phyloP scores from a whole-genome alignment of 1,140 invertebrate species.

The Cardiocondyla obscurior region DNA sequence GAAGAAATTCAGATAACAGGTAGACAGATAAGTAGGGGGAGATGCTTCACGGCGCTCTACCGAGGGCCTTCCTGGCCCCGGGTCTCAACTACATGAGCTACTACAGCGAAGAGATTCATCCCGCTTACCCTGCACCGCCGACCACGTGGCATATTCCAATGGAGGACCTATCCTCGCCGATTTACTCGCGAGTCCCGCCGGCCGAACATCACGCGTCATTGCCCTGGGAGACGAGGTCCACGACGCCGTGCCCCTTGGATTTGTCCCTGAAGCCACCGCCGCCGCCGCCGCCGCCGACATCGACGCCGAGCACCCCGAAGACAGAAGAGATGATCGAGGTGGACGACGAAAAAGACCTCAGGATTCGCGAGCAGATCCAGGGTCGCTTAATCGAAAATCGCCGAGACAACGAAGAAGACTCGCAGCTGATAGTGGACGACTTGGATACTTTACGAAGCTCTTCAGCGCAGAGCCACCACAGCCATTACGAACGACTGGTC shows the following conservation, averaged over 20 bases:
- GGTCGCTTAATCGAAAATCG: slow-evolving; percentile 15
- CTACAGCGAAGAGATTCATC: slow-evolving; percentile 76
- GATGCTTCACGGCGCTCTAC: slow-evolving; percentile 81
- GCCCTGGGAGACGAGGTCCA: slow-evolving; percentile 65
- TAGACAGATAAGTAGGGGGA: background rate
- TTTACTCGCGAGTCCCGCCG: slow-evolving; percentile 53
- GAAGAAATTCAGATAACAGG: background rate
- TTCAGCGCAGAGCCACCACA: slow-evolving; percentile 56
- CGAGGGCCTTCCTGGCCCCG: slow-evolving; percentile 78
- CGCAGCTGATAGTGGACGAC: slow-evolving; percentile 53
- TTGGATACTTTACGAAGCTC: slow-evolving; percentile 55
- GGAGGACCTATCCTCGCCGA: slow-evolving; percentile 70
- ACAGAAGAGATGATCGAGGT: slow-evolving; percentile 76
- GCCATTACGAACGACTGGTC: slow-evolving; percentile 56
- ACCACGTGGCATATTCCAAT: slow-evolving; percentile 69
- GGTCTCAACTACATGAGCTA: slow-evolving; percentile 78
- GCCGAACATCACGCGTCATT: slow-evolving; percentile 58
- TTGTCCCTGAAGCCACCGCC: slow-evolving; percentile 81
- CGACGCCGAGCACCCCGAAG: slow-evolving; percentile 58
- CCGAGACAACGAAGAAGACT: slow-evolving; percentile 35
- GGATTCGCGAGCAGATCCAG: slow-evolving; percentile 60
- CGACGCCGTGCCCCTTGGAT: slow-evolving; percentile 81
- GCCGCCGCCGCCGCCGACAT: no score
- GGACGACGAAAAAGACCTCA: slow-evolving; percentile 77
- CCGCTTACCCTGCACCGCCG: slow-evolving; percentile 60